These are phyloP conservation scores for Andricus quercusramuli DNA, from an alignment of 2,888 invertebrate genomes.

Conservation along the genomic window DNA sequence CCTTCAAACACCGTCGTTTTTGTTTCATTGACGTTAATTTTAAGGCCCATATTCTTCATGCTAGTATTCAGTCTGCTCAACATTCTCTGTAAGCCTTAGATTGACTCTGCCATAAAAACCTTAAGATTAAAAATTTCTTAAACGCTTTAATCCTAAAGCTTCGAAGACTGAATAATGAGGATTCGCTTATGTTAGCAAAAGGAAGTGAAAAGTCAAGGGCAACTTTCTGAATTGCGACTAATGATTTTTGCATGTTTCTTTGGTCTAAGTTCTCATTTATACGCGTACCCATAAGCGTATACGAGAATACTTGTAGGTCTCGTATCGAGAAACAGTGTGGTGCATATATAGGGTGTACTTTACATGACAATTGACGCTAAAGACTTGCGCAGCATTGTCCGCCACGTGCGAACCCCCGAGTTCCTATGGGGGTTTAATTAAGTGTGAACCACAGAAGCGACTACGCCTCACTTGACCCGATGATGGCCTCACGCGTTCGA, in stretches of 20 bases:
- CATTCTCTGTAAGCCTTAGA: too few relatives aligned
- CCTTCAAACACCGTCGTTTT: too few relatives aligned
- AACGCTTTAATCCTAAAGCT: not conserved
- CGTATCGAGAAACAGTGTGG: constrained; percentile 68
- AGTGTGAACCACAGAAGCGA: constrained; percentile 78
- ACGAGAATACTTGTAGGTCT: constrained; percentile 60
- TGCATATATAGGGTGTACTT: constrained; percentile 74
- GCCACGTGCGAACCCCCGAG: constrained; percentile 76
- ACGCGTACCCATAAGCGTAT: constrained; percentile 15
- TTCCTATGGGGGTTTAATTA: constrained; percentile 77
- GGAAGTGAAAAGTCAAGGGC: constrained; percentile 1
- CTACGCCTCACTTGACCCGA: constrained; percentile 77
- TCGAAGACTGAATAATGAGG: not conserved
- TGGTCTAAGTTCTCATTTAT: constrained; percentile 24
- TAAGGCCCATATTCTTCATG: too few relatives aligned
- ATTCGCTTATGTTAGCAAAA: not conserved
- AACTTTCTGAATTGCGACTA: constrained; percentile 39
- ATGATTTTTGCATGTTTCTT: constrained; percentile 40
- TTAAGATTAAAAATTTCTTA: not conserved
- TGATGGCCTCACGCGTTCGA: constrained; percentile 72
- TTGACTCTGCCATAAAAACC: too few relatives aligned
- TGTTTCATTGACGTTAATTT: too few relatives aligned
- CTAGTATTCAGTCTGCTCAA: too few relatives aligned
- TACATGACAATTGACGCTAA: constrained; percentile 79
- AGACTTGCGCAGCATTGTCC: constrained; percentile 76